Evolutionary conservation across 2,113 vertebrate species (phyloP), one percentile per base, ranked within the genome.

Genomic region (Toxotes jaculatrix): DNA sequence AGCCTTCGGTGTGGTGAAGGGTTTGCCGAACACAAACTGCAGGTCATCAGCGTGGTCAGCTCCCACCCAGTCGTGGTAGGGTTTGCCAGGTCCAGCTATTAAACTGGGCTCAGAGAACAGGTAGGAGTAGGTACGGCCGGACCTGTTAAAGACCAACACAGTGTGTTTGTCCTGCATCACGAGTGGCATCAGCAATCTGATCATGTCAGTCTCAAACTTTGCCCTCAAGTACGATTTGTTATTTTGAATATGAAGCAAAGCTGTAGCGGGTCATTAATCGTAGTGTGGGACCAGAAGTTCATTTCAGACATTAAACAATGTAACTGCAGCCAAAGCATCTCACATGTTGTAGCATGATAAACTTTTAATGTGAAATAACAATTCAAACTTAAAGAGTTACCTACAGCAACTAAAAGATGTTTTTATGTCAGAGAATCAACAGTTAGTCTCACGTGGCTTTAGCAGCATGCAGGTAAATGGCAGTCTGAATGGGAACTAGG

Each of bases 11-110:
- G 93, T 97, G 64, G 80, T 7, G 0, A 97, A 97, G 38, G 97
- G 97, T 71, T 97, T 97, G 32, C 97, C 97, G 5, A 98, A 97
- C 60, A 98, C 93, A 0, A 95, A 98, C 93, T 97, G 97, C 71
- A 98, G 67, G 45, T 98, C 97, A 0, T 98, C 97, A 0, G 94
- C 93, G 0, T 98, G 97, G 88, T 98, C 97, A 0, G 97, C 95
- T 2, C 96, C 97, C 11, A 96, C 84, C 97, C 97, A 98, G 1
- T 49, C 82, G 0, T 97, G 95, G 80, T 93, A 97, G 1, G 78
- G 88, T 43, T 62, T 78, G 7, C n/a, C 64, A 13, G 75, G 45
- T 45, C 85, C 0, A 0, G 95, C 95, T 89, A 96, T 91, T 66
- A 96, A 96, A 3, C 93, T 95, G 0, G 95, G 95, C 76, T 96